Evolutionary conservation across 2,797 vertebrate genomes (phyloP).

Genomic region (Zenarchopterus dispar): DNA sequence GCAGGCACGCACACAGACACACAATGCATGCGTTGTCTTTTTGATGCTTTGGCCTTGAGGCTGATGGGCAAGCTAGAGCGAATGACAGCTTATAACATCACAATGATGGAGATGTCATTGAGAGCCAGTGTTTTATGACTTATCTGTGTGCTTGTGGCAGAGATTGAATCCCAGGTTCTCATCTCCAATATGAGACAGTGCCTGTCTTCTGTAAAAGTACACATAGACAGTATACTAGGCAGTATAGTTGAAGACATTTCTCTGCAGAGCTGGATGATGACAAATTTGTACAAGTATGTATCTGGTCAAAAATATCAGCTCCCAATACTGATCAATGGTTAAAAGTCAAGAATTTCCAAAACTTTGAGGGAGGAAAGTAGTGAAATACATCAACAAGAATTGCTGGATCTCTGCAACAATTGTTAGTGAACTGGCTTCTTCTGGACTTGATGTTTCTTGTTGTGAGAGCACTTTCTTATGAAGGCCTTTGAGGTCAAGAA

Average conservation of each 20-base stretch:
- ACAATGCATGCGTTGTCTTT: constrained; percentile 50
- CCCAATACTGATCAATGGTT: no score
- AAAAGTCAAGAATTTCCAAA: no score
- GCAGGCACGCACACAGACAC: constrained; percentile 11
- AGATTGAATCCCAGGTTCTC: constrained; percentile 42
- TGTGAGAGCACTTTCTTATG: no score
- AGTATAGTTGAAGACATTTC: no score
- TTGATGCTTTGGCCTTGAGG: constrained; percentile 68
- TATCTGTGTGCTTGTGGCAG: constrained; percentile 48
- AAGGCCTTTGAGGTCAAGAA: no score
- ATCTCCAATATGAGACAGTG: constrained; percentile 2
- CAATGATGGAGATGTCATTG: constrained; percentile 79
- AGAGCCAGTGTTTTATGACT: constrained; percentile 66
- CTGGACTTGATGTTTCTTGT: no score
- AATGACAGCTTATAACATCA: constrained; percentile 78
- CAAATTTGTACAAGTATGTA: constrained; percentile 3
- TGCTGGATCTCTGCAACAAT: no score
- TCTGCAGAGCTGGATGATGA: background rate
- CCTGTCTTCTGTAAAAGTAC: constrained; percentile 4
- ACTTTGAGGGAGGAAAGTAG: no score
- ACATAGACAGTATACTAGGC: background rate
- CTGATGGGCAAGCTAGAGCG: constrained; percentile 59
- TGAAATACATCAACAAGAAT: no score
- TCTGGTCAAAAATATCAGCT: no score
- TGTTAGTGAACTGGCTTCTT: no score